Evolutionary conservation across 2,888 invertebrate genomes (phyloP).

Genomic region (Cheilosia urbana): DNA sequence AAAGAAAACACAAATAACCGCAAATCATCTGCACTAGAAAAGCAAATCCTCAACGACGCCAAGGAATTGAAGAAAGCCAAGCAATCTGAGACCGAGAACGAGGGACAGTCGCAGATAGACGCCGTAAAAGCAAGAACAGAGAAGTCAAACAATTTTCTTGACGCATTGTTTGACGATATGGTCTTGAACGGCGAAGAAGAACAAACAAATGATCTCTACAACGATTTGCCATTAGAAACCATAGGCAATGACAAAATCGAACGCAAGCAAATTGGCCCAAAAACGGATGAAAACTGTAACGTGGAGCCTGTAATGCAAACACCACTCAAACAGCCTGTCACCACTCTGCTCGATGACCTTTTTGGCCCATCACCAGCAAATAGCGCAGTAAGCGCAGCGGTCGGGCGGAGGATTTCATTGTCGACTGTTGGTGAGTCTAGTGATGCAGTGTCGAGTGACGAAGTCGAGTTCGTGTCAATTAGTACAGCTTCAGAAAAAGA

Average conservation of each 20-base stretch:
- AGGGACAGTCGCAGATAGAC: background rate
- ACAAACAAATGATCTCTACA: slow-evolving; percentile 3
- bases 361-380: slow-evolving; percentile 37
- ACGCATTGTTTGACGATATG: slow-evolving; percentile 61
- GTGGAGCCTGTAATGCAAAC: slow-evolving; percentile 4
- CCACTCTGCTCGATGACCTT: slow-evolving; percentile 21
- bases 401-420: background rate
- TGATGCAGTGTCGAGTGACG: slow-evolving; percentile 1
- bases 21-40: slow-evolving; percentile 19
- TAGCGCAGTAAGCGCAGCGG: background rate
- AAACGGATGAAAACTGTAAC: slow-evolving; percentile 39
- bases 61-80: slow-evolving; percentile 44
- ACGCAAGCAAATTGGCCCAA: background rate
- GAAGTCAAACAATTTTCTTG: slow-evolving; percentile 49
- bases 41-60: slow-evolving; percentile 51
- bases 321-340: background rate
- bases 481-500: background rate
- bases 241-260: background rate
- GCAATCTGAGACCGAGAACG: background rate
- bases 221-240: background rate
- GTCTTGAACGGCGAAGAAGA: slow-evolving; percentile 5
- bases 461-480: background rate
- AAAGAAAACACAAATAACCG: background rate
- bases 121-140: background rate
- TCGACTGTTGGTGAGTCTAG: slow-evolving; percentile 12